Evolutionary conservation across 2,888 invertebrate species (phyloP).

Genomic region (Lingula anatina): DNA sequence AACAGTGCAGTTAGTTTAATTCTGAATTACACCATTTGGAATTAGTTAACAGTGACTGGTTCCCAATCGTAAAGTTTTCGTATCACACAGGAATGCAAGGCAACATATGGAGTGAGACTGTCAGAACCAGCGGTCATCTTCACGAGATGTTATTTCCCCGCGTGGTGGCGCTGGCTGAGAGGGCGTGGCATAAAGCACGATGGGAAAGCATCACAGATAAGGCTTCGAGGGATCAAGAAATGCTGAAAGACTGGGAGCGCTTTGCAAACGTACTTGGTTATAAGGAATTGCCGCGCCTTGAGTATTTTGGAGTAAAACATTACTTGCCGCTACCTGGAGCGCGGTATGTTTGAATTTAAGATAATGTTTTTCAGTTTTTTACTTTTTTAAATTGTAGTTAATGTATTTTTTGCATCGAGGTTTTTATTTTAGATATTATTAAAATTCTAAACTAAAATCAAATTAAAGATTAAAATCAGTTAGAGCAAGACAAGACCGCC

Average conservation of each 20-base stretch:
- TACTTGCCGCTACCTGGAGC: constrained; percentile 44
- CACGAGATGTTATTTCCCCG: constrained; percentile 36
- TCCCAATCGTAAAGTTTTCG: no score
- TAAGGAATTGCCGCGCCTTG: constrained; percentile 37
- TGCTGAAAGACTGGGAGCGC: constrained; percentile 28
- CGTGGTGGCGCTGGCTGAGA: constrained; percentile 35
- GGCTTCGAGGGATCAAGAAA: constrained; percentile 9
- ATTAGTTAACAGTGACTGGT: no score
- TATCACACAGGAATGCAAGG: constrained; percentile 47
- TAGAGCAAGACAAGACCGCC: no score
- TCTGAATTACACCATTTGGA: no score
- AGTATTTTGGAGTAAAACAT: constrained; percentile 28
- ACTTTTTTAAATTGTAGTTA: no score
- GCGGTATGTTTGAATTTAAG: constrained; percentile 16
- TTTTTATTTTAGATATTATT: no score
- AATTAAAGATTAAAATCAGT: no score
- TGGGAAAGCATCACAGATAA: constrained; percentile 33
- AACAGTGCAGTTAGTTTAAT: no score
- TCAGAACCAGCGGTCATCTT: constrained; percentile 20
- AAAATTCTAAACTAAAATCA: no score
- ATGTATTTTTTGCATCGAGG: no score
- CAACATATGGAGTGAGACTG: constrained; percentile 38
- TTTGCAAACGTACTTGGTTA: constrained; percentile 39
- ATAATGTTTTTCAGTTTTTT: no score
- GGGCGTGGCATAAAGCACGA: constrained; percentile 40